A percentile compares a stretch with the other conserved stretches of the same genome.
phyloP scores from a whole-genome alignment of 2,797 vertebrate genomes.

The Periophthalmus magnuspinnatus region DNA sequence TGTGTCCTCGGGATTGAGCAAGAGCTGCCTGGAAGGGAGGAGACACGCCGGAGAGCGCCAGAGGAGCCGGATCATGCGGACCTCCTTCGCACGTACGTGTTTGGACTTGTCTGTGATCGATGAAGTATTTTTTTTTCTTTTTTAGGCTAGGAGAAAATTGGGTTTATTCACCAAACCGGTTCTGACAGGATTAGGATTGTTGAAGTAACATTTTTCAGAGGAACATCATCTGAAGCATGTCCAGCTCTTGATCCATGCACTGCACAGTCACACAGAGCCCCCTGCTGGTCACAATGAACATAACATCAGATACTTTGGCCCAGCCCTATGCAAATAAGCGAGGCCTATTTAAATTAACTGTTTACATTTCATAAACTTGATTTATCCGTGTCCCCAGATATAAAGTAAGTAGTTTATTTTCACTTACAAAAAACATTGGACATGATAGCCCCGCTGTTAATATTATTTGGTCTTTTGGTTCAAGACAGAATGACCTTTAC shows the following conservation, averaged over 20 bases:
- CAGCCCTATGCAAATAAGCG: too few species aligned
- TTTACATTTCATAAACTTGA: too few species aligned
- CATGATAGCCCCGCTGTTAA: too few species aligned
- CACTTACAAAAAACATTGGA: too few species aligned
- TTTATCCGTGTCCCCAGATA: too few species aligned
- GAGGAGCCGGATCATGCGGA: background rate
- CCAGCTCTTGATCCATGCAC: background rate
- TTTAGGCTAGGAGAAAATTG: background rate
- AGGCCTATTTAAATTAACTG: too few species aligned
- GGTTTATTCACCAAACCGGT: background rate
- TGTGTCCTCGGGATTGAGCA: background rate
- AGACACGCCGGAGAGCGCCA: background rate
- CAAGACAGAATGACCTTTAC: too few species aligned
- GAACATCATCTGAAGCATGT: too few species aligned
- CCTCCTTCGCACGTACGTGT: background rate
- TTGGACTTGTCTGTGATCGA: background rate
- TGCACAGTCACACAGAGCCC: slow-evolving; percentile 23
- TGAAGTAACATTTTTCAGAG: background rate
- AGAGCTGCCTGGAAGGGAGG: background rate
- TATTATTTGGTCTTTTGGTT: too few species aligned
- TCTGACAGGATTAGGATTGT: background rate
- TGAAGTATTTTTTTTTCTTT: background rate
- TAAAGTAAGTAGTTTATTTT: too few species aligned
- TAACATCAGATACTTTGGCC: too few species aligned
- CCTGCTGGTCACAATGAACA: slow-evolving; percentile 43